These are phyloP conservation scores for Triplophysa dalaica DNA, from an alignment of 2,113 vertebrate species.

Conservation along the genomic window DNA sequence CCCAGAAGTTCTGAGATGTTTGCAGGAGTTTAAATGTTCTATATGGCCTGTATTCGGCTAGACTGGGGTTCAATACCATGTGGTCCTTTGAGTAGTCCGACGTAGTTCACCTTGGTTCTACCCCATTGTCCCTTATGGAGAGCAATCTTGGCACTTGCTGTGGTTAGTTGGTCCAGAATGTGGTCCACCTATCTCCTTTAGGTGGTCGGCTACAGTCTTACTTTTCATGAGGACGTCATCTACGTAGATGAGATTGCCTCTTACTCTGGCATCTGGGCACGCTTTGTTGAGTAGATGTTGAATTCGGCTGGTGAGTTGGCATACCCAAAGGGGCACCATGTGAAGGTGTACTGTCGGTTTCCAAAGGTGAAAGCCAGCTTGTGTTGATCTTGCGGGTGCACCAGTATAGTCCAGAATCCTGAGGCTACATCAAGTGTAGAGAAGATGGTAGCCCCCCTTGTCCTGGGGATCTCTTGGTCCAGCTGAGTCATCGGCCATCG, in stretches of 20 bases:
- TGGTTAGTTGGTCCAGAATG: neutral
- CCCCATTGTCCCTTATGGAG: neutral
- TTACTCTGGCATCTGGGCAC: too few species aligned
- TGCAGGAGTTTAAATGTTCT: neutral
- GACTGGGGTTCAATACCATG: neutral
- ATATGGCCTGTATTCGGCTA: neutral
- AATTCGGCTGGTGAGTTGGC: neutral
- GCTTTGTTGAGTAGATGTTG: constrained; percentile 14
- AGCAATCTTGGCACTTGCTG: neutral
- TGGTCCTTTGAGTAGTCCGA: neutral
- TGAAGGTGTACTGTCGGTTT: neutral
- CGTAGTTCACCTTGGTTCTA: neutral
- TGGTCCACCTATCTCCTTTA: neutral
- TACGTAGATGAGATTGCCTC: neutral
- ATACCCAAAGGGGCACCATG: neutral
- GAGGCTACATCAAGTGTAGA: neutral
- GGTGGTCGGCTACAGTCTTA: neutral
- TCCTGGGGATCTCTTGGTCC: neutral
- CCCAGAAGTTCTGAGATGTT: neutral
- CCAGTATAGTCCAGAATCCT: constrained; percentile 15
- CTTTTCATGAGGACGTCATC: constrained; percentile 19
- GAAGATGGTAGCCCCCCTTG: neutral
- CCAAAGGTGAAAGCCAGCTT: constrained; percentile 11
- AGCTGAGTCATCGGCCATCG: neutral
- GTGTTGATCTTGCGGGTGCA: neutral